phyloP scores from a whole-genome alignment of 2,113 vertebrate species.

The Bujurquina vittata region DNA sequence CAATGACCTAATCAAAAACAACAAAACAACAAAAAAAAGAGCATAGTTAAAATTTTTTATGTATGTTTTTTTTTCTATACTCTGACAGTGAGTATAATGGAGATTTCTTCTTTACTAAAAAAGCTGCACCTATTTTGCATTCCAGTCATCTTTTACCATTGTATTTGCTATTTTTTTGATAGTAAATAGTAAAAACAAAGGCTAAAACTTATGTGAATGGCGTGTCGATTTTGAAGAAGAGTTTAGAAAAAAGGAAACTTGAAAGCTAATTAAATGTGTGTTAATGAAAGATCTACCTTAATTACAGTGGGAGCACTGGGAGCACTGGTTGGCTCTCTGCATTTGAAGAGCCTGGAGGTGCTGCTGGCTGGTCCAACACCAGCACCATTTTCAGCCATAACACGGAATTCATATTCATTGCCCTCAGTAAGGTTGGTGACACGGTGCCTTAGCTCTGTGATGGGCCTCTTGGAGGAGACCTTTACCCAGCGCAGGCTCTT shows the following conservation, averaged over 20 bases:
- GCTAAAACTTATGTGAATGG: background rate
- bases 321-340: conserved; percentile 92
- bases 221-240: background rate
- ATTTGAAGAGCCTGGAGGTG: conserved; percentile 93
- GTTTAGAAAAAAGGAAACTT: background rate
- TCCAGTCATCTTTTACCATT: background rate
- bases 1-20: conserved; percentile 82
- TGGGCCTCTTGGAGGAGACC: conserved; percentile 93
- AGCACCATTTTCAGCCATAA: conserved; percentile 96
- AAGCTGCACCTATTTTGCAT: background rate
- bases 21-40: conserved; percentile 15
- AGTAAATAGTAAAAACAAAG: background rate
- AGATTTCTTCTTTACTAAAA: background rate
- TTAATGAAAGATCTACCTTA: conserved; percentile 83
- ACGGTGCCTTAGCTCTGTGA: conserved; percentile 91
- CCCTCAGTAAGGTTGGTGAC: conserved; percentile 92
- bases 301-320: conserved; percentile 91
- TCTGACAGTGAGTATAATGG: background rate
- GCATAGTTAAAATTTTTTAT: background rate
- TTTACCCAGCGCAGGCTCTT: conserved; percentile 96
- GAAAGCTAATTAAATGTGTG: background rate
- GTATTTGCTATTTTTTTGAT: background rate
- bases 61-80: background rate
- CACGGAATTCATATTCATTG: conserved; percentile 97
- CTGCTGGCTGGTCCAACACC: conserved; percentile 91